phyloP scores from a whole-genome alignment of 2,113 vertebrate species.

The Fregetta grallaria region DNA sequence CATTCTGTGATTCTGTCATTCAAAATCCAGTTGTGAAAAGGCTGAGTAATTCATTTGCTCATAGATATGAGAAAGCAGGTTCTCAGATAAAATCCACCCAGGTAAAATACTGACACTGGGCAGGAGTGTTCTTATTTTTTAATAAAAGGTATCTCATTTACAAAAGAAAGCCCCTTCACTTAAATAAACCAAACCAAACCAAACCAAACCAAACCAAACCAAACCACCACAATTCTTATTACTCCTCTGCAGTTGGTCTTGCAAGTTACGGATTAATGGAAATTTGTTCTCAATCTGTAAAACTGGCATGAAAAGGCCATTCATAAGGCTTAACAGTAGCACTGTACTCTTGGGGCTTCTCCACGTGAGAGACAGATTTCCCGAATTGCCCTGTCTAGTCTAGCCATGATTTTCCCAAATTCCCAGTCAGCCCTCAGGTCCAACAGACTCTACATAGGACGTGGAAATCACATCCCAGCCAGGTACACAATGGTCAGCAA shows the following conservation, averaged over 20 bases:
- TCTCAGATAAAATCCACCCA: background rate
- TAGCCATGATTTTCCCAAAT: background rate
- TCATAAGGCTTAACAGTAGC: background rate
- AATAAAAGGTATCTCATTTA: too few species aligned
- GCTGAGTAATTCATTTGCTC: background rate
- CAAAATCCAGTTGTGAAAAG: background rate
- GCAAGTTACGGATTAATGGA: background rate
- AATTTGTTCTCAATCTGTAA: background rate
- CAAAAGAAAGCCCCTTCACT: background rate
- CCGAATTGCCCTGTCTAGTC: too few species aligned
- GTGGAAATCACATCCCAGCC: background rate
- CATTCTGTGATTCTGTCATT: background rate
- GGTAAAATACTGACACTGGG: too few species aligned
- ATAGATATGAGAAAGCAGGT: background rate
- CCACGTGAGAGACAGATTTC: background rate
- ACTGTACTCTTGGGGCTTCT: background rate
- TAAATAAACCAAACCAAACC: background rate
- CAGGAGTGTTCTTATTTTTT: background rate
- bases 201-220: background rate
- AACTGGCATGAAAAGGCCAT: background rate
- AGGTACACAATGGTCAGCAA: background rate
- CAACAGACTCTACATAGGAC: too few species aligned
- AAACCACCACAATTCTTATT: background rate
- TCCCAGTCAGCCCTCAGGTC: background rate
- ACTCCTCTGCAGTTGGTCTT: background rate